These are phyloP conservation scores for Seriola quinqueradiata DNA, from an alignment of 2,113 vertebrate species.

Conservation along the genomic window DNA sequence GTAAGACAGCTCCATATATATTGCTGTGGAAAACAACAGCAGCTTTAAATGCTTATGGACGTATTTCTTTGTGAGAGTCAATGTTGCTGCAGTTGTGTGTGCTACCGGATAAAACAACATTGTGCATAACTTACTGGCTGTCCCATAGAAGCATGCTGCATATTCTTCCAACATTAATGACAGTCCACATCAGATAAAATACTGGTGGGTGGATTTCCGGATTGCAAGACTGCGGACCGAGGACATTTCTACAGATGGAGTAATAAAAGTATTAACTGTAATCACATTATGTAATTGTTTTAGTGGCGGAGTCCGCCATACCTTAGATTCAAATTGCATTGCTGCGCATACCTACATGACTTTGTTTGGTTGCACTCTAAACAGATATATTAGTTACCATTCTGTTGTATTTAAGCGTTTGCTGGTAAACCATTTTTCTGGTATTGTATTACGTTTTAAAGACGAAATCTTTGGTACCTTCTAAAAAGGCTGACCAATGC, in stretches of 20 bases:
- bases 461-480: conserved; percentile 46
- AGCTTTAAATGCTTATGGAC: neutral
- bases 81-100: neutral
- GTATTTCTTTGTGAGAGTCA: neutral
- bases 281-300: neutral
- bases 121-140: conserved; percentile 65
- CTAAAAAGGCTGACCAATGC: conserved; percentile 36
- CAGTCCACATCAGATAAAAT: conserved; percentile 74
- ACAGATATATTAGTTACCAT: neutral
- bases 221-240: conserved; percentile 60
- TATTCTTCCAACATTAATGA: conserved; percentile 53
- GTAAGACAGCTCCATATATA: conserved; percentile 38
- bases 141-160: conserved; percentile 61
- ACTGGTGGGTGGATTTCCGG: conserved; percentile 75
- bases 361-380: neutral
- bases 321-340: neutral
- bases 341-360: neutral
- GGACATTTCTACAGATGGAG: conserved; percentile 64
- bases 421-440: neutral
- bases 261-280: neutral
- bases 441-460: neutral
- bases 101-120: neutral
- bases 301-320: no score
- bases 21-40: conserved; percentile 47
- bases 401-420: neutral